Evolutionary conservation across 2,797 vertebrate species (phyloP).

Genomic region (Ataeniobius toweri): DNA sequence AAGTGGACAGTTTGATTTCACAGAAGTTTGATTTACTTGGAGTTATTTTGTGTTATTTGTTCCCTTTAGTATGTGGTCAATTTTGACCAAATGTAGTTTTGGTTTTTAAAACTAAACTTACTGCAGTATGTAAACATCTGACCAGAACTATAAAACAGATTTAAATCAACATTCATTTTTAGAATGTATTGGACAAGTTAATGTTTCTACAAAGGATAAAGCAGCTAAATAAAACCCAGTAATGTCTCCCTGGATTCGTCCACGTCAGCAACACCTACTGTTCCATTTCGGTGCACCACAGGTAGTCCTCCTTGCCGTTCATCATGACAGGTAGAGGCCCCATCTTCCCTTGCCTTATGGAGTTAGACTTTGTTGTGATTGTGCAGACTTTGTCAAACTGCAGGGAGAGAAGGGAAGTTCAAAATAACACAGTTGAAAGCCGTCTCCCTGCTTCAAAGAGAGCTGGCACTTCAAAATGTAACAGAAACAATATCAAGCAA

Average conservation of each 20-base stretch:
- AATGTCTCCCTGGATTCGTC: background rate
- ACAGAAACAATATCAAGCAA: background rate
- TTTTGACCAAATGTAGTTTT: too few species aligned
- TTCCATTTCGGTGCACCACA: conserved; percentile 85
- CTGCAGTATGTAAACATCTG: too few species aligned
- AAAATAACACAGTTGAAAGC: background rate
- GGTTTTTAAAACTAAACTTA: too few species aligned
- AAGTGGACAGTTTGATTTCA: too few species aligned
- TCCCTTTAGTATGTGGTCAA: too few species aligned
- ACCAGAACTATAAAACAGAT: too few species aligned
- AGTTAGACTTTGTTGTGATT: conserved; percentile 83
- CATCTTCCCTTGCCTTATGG: conserved; percentile 78
- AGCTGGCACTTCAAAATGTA: background rate
- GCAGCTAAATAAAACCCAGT: background rate
- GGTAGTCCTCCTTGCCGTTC: conserved; percentile 83
- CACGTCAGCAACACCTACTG: conserved; percentile 62
- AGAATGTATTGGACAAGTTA: too few species aligned
- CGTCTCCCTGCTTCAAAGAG: too few species aligned
- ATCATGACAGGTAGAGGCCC: conserved; percentile 78
- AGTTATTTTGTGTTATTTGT: too few species aligned
- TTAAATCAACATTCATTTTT: too few species aligned
- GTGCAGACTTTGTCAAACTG: conserved; percentile 84
- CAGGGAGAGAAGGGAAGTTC: conserved; percentile 22
- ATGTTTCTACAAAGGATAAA: too few species aligned
- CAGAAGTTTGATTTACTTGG: too few species aligned